Base-by-base conservation (phyloP, 1,140 invertebrate species). In the Platorchestia sp. region DNA sequence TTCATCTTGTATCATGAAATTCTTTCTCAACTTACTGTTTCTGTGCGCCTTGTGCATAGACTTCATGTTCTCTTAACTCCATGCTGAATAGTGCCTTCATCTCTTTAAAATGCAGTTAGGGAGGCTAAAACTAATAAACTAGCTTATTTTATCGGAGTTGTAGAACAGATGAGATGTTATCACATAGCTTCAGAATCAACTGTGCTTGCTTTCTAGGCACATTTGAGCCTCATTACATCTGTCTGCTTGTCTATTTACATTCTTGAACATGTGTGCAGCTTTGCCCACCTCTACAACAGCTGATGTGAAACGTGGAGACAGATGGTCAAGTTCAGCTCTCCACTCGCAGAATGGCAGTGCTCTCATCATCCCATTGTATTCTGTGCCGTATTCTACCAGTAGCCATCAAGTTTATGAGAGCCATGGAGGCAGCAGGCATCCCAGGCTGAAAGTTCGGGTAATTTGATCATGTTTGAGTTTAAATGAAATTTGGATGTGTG, bases 381-480 rank as follows among this genome's bases (percentile, higher is more conserved):
- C 59, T 75, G 59, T 36, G 59, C 59, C 59, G 1, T 75, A 75
- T 36, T 75, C 27, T 36, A 22, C 59, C 59, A 75, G 59, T 27
- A 14, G 36, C 10, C 59, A 75, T 22, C 14, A 19, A 3, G 14
- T 75, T 75, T 22, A 19, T 89, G 87, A 89, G 42, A 41, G 41
- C 27, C 41, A 89, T 10, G 87, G 87, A 42, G 10, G 36, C 87
- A 89, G 43, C 87, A 44, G 87, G 27, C 43, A 89, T 43, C 87
- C 87, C 14, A 89, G 87, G 43, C 87, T 89, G 41, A 89, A 89
- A 89, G 87, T 89, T 41, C 41, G 27, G 87, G 87, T 89, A 89
- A 89, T 89, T 89, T 44, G 43, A 6, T 75, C n/a, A n/a, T n/a
- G 59, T 75, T 1, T 75, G 14, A 75, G 36, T 75, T 75, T 75